Percentiles rank a stretch among this genome's conserved stretches.
phyloP scores from a whole-genome alignment of 1,140 invertebrate species.

The Microplitis mediator region DNA sequence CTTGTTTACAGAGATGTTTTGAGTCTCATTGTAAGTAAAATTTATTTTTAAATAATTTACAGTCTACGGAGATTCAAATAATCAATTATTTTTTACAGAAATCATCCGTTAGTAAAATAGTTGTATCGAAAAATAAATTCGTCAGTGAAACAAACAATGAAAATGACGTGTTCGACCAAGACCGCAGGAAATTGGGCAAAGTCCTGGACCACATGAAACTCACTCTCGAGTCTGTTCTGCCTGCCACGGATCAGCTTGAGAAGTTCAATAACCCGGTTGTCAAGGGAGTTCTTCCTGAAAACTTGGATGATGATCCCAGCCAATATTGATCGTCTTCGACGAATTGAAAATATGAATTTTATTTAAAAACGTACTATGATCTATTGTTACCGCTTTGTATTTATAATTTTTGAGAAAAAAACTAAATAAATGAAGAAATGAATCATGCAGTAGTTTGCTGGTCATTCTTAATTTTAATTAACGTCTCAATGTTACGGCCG shows the following conservation, averaged over 20 bases:
- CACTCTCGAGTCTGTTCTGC: conserved; percentile 29
- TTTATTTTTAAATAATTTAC: conserved; percentile 4
- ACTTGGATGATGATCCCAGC: neutral
- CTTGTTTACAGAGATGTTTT: conserved; percentile 27
- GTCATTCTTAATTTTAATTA: no score
- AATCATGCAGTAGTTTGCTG: no score
- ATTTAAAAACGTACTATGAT: no score
- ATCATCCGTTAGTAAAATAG: conserved; percentile 33
- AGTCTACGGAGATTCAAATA: neutral
- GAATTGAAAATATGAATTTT: no score
- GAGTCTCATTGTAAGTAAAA: conserved; percentile 33
- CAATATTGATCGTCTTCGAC: no score
- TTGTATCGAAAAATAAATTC: conserved; percentile 36
- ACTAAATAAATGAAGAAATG: neutral
- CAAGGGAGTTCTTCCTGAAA: conserved; percentile 6
- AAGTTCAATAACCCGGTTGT: conserved; percentile 10
- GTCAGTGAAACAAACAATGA: conserved; percentile 40
- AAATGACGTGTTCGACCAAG: conserved; percentile 33
- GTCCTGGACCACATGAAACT: conserved; percentile 37
- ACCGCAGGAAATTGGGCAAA: conserved; percentile 38
- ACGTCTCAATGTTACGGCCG: no score
- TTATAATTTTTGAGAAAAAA: neutral
- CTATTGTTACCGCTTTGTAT: neutral
- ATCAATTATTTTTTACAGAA: conserved; percentile 31
- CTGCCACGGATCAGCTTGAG: conserved; percentile 1